Conservation (phyloP, 2,113 vertebrate species). For the Daboia siamensis region DNA sequence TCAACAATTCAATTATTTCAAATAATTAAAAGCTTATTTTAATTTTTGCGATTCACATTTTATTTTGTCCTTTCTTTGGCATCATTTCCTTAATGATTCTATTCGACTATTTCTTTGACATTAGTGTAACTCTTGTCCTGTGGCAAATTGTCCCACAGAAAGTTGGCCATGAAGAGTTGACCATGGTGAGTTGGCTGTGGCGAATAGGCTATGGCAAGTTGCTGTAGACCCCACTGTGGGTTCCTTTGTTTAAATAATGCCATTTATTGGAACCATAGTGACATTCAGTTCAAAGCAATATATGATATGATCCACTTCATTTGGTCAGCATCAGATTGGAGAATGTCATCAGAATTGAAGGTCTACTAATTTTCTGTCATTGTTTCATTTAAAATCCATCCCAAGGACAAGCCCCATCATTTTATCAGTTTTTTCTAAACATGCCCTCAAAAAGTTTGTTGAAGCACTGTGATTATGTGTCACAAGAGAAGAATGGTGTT, state of each 20-base stretch:
- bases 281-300: not conserved
- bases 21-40: too few species aligned
- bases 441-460: not conserved
- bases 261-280: not conserved
- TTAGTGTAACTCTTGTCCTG: too few species aligned
- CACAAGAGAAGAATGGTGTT: conserved; percentile 13
- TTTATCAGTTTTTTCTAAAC: not conserved
- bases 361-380: not conserved
- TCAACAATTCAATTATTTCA: too few species aligned
- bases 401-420: not conserved
- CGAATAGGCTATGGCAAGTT: too few species aligned
- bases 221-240: not conserved
- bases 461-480: not conserved
- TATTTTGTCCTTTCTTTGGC: too few species aligned
- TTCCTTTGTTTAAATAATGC: not conserved
- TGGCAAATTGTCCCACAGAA: too few species aligned
- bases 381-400: not conserved
- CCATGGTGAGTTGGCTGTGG: too few species aligned
- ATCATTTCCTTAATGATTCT: too few species aligned
- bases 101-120: too few species aligned
- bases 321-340: not conserved
- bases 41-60: too few species aligned
- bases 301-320: not conserved
- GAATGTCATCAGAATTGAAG: not conserved
- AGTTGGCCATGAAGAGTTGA: too few species aligned